A percentile compares a stretch with the other conserved stretches of the same genome.
Conservation (phyloP, 2,113 vertebrate genomes). For the Capreolus pygargus region DNA sequence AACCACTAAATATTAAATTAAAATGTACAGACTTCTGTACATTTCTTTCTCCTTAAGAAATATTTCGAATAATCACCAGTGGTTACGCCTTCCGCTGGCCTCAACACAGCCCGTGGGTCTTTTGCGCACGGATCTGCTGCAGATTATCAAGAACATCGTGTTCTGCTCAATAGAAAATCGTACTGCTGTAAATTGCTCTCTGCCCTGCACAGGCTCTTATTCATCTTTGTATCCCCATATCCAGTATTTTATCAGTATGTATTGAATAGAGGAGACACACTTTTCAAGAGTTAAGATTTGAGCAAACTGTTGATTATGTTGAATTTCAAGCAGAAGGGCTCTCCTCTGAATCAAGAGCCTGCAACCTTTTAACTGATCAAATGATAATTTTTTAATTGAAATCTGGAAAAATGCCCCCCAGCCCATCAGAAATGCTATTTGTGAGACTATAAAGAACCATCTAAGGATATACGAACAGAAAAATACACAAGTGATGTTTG, state of each 20-base stretch:
- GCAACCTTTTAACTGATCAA: not conserved
- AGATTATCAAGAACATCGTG: not conserved
- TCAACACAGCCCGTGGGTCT: not conserved
- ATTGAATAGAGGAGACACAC: not conserved
- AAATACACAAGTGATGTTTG: not conserved
- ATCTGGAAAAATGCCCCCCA: not conserved
- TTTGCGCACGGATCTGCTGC: not conserved
- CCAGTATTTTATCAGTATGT: not conserved
- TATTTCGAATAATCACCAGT: not conserved
- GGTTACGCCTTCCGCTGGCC: not conserved
- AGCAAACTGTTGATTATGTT: not conserved
- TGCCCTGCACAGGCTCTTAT: not conserved
- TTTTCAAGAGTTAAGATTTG: not conserved
- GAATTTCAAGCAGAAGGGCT: not conserved
- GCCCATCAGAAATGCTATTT: not conserved
- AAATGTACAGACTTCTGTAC: not conserved
- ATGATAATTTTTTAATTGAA: not conserved
- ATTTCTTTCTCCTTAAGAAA: not conserved
- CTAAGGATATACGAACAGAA: not conserved
- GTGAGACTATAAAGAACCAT: not conserved
- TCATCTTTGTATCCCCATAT: not conserved
- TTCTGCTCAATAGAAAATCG: not conserved
- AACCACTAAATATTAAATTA: not conserved
- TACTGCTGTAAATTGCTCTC: not conserved
- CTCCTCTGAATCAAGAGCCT: not conserved